Evolutionary conservation across 2,797 vertebrate genomes (phyloP), one percentile per base, ranked within the genome.

Genomic region (Diglossa cyanea): DNA sequence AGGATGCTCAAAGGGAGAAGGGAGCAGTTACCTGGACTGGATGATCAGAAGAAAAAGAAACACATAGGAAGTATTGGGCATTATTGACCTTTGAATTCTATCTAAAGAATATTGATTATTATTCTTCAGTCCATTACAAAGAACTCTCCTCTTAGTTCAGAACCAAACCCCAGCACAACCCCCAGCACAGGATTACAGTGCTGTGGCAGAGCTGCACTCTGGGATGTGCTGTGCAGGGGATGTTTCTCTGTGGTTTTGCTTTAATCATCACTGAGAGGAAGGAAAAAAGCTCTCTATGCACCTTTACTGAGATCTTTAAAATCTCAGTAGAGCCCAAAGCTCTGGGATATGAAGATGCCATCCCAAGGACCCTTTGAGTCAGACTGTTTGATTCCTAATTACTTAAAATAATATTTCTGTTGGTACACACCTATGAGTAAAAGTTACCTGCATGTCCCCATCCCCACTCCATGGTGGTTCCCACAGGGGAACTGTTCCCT

Each of bases 111-210:
- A 75, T 4, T 9, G 16, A 44, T 79, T 80, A 77, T 62, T 83
- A 16, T 83, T 50, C 39, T 83, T 74, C 39, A 57, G 21, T 61
- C 13, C 33, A 24, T 93, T 82, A 44, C 35, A 73, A 76, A 77
- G 62, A 68, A 12, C 7, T 74, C 5, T 90, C 4, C 31, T 44
- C 11, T 62, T 79, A 4, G 11, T 71, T 88, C 72, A 94, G 86
- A 88, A 72, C 10, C n/a, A 68, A 51, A 51, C 9, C 31, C 44
- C 21, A 13, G 23, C 79, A 63, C n/a, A 58, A 19, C 14, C 26
- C 39, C 10, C n/a, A 85, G 40, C 30, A 24, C 1, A 42, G 0
- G 0, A 25, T 1, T 17, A n/a, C 35, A 54, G 39, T 1, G 3
- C 20, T 55, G 44, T 35, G 55, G 14, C 55, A 67, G 37, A 57